These are phyloP conservation scores for Tetranychus urticae DNA, from an alignment of 1,140 invertebrate species.

Conservation along the genomic window DNA sequence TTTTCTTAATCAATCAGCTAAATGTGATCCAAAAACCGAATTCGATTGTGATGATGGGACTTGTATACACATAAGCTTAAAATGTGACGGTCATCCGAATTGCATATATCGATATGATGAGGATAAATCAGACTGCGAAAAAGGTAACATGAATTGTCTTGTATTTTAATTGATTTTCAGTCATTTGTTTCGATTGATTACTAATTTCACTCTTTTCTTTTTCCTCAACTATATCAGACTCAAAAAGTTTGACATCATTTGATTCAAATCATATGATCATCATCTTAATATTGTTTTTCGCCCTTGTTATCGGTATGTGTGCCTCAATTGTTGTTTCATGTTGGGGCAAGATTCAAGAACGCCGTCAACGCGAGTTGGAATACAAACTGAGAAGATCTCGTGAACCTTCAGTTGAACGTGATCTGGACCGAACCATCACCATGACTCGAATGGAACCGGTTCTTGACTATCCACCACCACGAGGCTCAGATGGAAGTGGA, in stretches of 20 bases:
- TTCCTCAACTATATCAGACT: background rate
- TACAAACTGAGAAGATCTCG: constrained; percentile 15
- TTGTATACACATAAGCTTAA: constrained; percentile 42
- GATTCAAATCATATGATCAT: constrained; percentile 47
- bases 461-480: background rate
- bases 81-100: constrained; percentile 45
- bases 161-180: background rate
- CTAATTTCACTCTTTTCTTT: background rate
- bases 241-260: constrained; percentile 1
- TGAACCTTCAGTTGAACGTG: constrained; percentile 13
- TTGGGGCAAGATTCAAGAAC: constrained; percentile 16
- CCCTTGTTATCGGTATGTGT: constrained; percentile 63
- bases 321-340: constrained; percentile 18
- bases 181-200: background rate
- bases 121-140: constrained; percentile 17
- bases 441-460: background rate
- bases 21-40: constrained; percentile 13
- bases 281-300: constrained; percentile 62
- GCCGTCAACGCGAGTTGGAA: constrained; percentile 14
- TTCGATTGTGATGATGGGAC: constrained; percentile 19
- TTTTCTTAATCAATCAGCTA: constrained; percentile 8
- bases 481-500: background rate
- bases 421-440: constrained; percentile 8
- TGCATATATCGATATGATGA: constrained; percentile 66
- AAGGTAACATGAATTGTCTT: background rate